Conservation (phyloP, 2,113 vertebrate species). For the Leptosomus discolor region DNA sequence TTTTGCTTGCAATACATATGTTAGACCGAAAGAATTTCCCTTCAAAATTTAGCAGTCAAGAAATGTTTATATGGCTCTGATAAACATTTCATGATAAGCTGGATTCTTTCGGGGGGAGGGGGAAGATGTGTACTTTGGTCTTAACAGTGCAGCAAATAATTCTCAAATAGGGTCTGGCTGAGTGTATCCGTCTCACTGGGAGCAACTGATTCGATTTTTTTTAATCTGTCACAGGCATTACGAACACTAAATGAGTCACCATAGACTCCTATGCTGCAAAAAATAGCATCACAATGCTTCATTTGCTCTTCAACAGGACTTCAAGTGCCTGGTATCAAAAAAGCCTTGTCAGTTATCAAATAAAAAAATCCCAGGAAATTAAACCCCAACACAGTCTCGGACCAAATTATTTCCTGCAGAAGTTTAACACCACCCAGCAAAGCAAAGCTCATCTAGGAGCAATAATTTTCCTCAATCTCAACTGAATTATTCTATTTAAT, state of each 20-base stretch:
- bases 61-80: slow-evolving; percentile 74
- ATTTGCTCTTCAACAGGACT: slow-evolving; percentile 51
- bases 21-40: slow-evolving; percentile 51
- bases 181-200: neutral
- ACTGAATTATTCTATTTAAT: neutral
- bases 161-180: slow-evolving; percentile 54
- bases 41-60: slow-evolving; percentile 60
- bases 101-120: slow-evolving; percentile 47
- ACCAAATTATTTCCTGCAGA: neutral
- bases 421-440: neutral
- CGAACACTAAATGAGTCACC: slow-evolving; percentile 42
- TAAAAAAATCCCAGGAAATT: slow-evolving; percentile 11
- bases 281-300: slow-evolving; percentile 28
- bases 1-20: slow-evolving; percentile 36
- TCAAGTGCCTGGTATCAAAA: slow-evolving; percentile 39
- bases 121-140: slow-evolving; percentile 57
- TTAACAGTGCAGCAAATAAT: slow-evolving; percentile 45
- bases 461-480: neutral
- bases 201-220: slow-evolving; percentile 35
- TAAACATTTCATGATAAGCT: slow-evolving; percentile 73
- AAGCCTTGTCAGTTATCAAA: slow-evolving; percentile 18
- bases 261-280: slow-evolving; percentile 17
- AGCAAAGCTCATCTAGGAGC: neutral
- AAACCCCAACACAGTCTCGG: neutral
- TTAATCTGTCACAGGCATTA: slow-evolving; percentile 44